phyloP scores from a whole-genome alignment of 2,888 invertebrate genomes.

The Agrotis clavis region DNA sequence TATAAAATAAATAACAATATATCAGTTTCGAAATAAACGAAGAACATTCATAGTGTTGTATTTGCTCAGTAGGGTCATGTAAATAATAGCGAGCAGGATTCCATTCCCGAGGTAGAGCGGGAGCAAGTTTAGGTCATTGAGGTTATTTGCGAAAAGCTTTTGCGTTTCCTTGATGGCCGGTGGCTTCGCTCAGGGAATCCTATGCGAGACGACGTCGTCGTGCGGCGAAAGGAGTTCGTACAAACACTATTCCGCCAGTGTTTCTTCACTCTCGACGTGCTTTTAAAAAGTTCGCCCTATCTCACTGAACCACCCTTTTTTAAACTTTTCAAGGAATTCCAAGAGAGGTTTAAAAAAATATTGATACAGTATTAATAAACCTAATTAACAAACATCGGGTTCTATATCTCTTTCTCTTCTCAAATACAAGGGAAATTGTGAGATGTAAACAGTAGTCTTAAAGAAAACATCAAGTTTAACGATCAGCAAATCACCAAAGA shows the following conservation, averaged over 20 bases:
- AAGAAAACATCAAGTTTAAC: constrained; percentile 53
- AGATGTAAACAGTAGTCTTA: constrained; percentile 18
- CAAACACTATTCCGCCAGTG: constrained; percentile 54
- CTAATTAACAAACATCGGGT: constrained; percentile 5
- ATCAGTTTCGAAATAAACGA: constrained; percentile 20
- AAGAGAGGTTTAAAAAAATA: background rate
- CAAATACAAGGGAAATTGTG: constrained; percentile 31
- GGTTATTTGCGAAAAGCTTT: constrained; percentile 77
- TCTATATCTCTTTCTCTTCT: constrained; percentile 21
- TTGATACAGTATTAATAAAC: constrained; percentile 5
- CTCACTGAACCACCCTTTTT: background rate
- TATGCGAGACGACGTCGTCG: constrained; percentile 62
- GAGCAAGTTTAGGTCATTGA: constrained; percentile 70
- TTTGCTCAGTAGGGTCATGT: constrained; percentile 61
- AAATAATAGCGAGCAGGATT: constrained; percentile 67
- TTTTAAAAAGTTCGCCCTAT: constrained; percentile 8
- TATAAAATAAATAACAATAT: constrained; percentile 20
- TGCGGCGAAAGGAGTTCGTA: constrained; percentile 56
- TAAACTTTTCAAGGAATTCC: too few relatives aligned
- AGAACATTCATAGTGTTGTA: constrained; percentile 44
- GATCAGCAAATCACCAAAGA: constrained; percentile 57
- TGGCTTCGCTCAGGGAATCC: constrained; percentile 74
- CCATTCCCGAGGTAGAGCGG: constrained; percentile 54
- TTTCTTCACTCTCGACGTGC: constrained; percentile 44
- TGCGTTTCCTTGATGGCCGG: constrained; percentile 74